Evolutionary conservation across 2,113 vertebrate genomes (phyloP).

Genomic region (Petrocephalus microphthalmus): DNA sequence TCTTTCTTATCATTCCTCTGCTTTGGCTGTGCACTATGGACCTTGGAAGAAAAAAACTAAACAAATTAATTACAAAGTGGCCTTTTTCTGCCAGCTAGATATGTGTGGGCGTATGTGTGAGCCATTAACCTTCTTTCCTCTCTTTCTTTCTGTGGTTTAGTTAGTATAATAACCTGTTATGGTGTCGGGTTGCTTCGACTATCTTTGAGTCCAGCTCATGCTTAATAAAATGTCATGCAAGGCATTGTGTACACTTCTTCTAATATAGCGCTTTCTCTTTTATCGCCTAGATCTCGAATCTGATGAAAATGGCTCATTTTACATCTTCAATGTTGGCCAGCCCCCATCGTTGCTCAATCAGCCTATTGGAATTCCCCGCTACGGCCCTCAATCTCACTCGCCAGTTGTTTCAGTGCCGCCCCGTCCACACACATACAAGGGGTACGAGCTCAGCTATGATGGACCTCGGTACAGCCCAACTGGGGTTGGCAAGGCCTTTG

Average conservation of each 20-base stretch:
- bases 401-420: conserved; percentile 72
- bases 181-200: background rate
- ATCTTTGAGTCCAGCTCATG: background rate
- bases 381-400: conserved; percentile 79
- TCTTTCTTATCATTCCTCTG: conserved; percentile 10
- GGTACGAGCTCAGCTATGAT: conserved; percentile 68
- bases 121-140: background rate
- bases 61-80: background rate
- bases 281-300: conserved; percentile 76
- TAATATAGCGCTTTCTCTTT: conserved; percentile 26
- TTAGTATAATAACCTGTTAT: background rate
- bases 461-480: conserved; percentile 72
- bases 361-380: conserved; percentile 75
- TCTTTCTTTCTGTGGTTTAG: background rate
- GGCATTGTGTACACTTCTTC: background rate
- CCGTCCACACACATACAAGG: conserved; percentile 72
- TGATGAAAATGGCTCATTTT: conserved; percentile 90
- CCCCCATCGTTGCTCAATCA: conserved; percentile 79
- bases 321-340: conserved; percentile 90
- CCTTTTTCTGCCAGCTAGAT: background rate
- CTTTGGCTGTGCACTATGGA: background rate
- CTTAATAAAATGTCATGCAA: background rate
- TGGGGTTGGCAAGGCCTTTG: conserved; percentile 85
- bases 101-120: background rate
- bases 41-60: conserved; percentile 10